phyloP scores from a whole-genome alignment of 2,888 invertebrate genomes.

The Tetragonisca angustula region DNA sequence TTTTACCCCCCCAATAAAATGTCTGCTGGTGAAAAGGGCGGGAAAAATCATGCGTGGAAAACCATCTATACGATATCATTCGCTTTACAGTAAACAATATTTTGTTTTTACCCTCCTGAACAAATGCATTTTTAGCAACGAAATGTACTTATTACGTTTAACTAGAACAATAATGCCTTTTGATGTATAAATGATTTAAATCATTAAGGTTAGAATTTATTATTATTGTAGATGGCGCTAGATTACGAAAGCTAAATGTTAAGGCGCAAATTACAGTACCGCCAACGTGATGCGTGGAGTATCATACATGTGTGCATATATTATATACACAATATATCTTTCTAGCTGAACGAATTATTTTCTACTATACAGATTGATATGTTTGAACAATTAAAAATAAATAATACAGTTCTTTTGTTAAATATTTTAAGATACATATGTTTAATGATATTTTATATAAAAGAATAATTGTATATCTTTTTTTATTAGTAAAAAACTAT shows the following conservation, averaged over 20 bases:
- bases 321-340: background rate
- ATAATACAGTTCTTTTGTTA: slow-evolving; percentile 1
- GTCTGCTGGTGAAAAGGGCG: slow-evolving; percentile 75
- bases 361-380: background rate
- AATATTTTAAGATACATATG: background rate
- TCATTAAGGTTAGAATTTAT: slow-evolving; percentile 68
- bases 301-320: background rate
- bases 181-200: slow-evolving; percentile 41
- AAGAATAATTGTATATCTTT: background rate
- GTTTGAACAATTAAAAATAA: background rate
- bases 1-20: slow-evolving; percentile 82
- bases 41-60: slow-evolving; percentile 73
- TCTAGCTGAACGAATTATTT: background rate
- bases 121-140: slow-evolving; percentile 5
- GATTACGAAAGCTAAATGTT: slow-evolving; percentile 27
- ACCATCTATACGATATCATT: slow-evolving; percentile 3
- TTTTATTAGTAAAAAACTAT: background rate
- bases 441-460: background rate
- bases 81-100: background rate
- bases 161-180: background rate
- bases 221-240: slow-evolving; percentile 71
- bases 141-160: background rate
- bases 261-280: slow-evolving; percentile 50
- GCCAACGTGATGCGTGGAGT: slow-evolving; percentile 55
- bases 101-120: background rate